Conservation (phyloP, 2,888 invertebrate genomes). For the Chymomyza fuscimana region DNA sequence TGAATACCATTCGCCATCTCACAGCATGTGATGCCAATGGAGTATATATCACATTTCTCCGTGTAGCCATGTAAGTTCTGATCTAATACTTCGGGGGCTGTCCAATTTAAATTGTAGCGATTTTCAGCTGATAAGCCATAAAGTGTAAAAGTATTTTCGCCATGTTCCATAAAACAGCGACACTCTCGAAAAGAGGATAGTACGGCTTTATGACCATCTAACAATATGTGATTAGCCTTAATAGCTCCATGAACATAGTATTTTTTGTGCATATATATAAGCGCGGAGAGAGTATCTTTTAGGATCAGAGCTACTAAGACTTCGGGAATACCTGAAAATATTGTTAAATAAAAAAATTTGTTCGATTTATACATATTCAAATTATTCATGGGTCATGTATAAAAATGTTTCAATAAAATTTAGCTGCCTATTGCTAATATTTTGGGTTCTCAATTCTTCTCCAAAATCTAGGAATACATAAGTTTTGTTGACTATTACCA, state of each 20-base stretch:
- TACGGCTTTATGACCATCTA: constrained; percentile 86
- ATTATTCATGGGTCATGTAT: too few relatives aligned
- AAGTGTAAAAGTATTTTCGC: constrained; percentile 85
- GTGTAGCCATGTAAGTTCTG: constrained; percentile 94
- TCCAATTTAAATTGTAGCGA: constrained; percentile 87
- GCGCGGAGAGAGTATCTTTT: constrained; percentile 86
- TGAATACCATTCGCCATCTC: constrained; percentile 89
- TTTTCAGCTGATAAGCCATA: constrained; percentile 88
- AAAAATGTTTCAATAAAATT: too few relatives aligned
- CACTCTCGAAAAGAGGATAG: constrained; percentile 90
- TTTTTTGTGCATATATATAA: constrained; percentile 91
- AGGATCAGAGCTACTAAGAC: constrained; percentile 89
- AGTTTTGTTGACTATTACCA: too few relatives aligned
- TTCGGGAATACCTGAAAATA: constrained; percentile 86
- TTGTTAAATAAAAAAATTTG: background rate
- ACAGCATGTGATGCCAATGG: constrained; percentile 92
- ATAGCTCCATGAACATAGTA: constrained; percentile 93
- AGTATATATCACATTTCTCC: constrained; percentile 94
- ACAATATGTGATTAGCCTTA: constrained; percentile 90
- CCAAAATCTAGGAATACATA: too few relatives aligned
- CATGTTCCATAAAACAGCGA: constrained; percentile 86
- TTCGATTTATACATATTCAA: too few relatives aligned
- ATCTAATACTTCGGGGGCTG: constrained; percentile 94
- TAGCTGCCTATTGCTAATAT: too few relatives aligned
- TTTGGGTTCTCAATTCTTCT: too few relatives aligned